Percentiles rank a stretch among this genome's conserved stretches.
These are phyloP conservation scores for Siderastrea radians DNA, from an alignment of 92 coral and sea anemone species.

Conservation along the genomic window DNA sequence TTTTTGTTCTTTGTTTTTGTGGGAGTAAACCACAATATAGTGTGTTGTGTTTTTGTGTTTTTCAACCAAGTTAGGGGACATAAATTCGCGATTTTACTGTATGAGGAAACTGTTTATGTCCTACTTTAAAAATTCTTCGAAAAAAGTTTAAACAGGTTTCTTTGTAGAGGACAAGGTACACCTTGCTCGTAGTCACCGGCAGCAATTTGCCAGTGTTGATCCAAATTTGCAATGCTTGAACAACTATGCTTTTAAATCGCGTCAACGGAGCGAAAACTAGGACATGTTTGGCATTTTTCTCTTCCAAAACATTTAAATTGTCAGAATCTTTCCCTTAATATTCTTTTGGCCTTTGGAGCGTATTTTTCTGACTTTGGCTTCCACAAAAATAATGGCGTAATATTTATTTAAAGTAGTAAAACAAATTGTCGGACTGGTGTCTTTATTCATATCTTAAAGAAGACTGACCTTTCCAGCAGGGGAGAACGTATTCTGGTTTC, in stretches of 20 bases:
- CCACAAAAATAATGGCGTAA: constrained; percentile 4
- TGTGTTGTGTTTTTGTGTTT: too few species aligned
- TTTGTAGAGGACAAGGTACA: too few species aligned
- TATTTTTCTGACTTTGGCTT: neutral
- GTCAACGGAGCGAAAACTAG: constrained; percentile 35
- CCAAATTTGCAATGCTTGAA: neutral
- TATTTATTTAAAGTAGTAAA: constrained; percentile 2
- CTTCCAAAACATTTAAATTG: neutral
- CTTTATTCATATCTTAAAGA: neutral
- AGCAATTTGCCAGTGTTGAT: too few species aligned
- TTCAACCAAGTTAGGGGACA: too few species aligned
- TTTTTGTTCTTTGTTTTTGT: too few species aligned
- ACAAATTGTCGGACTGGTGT: constrained; percentile 6
- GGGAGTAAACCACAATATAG: too few species aligned
- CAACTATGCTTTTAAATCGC: constrained; percentile 10
- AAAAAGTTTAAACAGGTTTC: too few species aligned
- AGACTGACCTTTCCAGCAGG: neutral
- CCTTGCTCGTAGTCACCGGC: too few species aligned
- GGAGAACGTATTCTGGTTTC: constrained; percentile 2
- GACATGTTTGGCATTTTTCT: constrained; percentile 20
- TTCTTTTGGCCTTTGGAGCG: neutral
- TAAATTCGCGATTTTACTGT: too few species aligned
- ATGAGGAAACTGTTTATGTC: too few species aligned
- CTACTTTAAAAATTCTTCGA: too few species aligned
- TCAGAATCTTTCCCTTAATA: neutral